phyloP scores from a whole-genome alignment of 2,888 invertebrate genomes.

The Rhimphoctona megacephalus region DNA sequence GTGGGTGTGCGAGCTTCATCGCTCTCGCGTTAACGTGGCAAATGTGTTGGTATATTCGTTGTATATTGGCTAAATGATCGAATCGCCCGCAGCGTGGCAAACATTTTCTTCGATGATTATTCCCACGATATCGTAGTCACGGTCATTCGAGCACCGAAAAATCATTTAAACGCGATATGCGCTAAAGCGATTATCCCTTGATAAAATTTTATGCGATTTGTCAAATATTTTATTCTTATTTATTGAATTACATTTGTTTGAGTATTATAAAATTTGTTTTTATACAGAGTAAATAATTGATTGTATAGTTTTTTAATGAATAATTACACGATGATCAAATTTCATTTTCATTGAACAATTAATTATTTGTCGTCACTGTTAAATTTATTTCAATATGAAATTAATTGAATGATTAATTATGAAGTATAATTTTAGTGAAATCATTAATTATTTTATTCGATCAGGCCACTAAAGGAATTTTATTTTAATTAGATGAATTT shows the following conservation, averaged over 20 bases:
- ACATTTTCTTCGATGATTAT: conserved; percentile 62
- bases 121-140: conserved; percentile 16
- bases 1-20: conserved; percentile 55
- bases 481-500: not conserved
- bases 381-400: not conserved
- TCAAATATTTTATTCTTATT: not conserved
- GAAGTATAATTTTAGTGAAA: not conserved
- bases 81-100: conserved; percentile 50
- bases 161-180: conserved; percentile 36
- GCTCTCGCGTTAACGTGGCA: conserved; percentile 37
- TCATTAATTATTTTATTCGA: not conserved
- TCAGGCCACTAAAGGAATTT: not conserved
- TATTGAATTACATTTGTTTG: not conserved
- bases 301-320: not conserved
- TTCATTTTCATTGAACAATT: not conserved
- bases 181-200: not conserved
- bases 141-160: conserved; percentile 2
- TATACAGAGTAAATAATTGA: not conserved
- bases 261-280: not conserved
- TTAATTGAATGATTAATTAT: too few species aligned
- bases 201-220: not conserved
- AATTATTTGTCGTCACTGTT: not conserved
- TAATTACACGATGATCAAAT: not conserved
- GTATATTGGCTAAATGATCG: conserved; percentile 55
- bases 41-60: conserved; percentile 35